These are phyloP conservation scores for Cotesia glomerata DNA, from an alignment of 1,140 invertebrate species.

Conservation along the genomic window DNA sequence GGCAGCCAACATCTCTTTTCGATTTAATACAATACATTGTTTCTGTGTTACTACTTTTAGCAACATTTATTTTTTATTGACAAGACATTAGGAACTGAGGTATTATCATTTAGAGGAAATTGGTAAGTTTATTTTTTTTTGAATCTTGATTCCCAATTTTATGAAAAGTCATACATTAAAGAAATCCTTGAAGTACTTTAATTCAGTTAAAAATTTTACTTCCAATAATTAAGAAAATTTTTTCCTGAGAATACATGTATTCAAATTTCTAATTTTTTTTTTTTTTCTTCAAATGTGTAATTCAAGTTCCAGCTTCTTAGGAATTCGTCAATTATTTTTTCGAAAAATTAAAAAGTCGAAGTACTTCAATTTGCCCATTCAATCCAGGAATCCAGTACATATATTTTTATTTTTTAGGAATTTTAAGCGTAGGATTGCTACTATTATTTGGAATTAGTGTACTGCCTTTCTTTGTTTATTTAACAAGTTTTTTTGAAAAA, in stretches of 20 bases:
- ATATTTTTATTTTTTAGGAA: constrained; percentile 42
- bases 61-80: constrained; percentile 27
- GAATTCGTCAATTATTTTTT: not conserved
- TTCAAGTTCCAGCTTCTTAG: no score
- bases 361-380: no score
- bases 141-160: not conserved
- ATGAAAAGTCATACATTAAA: no score
- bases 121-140: constrained; percentile 16
- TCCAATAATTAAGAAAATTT: no score
- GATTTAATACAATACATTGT: constrained; percentile 47
- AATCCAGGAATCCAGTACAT: not conserved
- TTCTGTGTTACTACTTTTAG: constrained; percentile 26
- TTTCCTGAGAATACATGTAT: no score
- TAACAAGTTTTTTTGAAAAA: constrained; percentile 53
- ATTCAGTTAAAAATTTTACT: no score
- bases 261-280: no score
- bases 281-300: no score
- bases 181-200: no score
- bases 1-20: constrained; percentile 65
- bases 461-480: constrained; percentile 47
- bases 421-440: constrained; percentile 46
- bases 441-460: constrained; percentile 51
- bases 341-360: constrained; percentile 2
- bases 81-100: constrained; percentile 11
- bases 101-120: constrained; percentile 30